Evolutionary conservation across 2,113 vertebrate genomes (phyloP).

Genomic region (Marmota flaviventris): DNA sequence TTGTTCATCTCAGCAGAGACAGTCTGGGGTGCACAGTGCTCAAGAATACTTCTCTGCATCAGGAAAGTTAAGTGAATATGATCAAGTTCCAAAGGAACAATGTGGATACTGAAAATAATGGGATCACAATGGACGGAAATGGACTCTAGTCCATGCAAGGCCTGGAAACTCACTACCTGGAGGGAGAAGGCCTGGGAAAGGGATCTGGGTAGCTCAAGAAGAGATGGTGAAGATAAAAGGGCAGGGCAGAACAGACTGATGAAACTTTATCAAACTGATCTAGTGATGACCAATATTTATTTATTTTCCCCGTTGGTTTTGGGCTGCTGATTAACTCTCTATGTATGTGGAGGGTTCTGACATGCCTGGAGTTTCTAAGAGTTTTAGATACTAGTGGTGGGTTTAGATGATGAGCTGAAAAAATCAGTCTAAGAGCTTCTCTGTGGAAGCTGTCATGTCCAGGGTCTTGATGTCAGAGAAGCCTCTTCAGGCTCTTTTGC

Average conservation of each 20-base stretch:
- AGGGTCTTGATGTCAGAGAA: background rate
- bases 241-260: background rate
- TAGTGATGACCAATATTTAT: background rate
- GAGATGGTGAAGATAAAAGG: background rate
- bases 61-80: background rate
- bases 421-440: background rate
- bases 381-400: background rate
- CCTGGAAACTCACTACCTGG: background rate
- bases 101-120: background rate
- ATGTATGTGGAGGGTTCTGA: background rate
- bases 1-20: background rate
- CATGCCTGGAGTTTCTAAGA: background rate
- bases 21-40: background rate
- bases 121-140: background rate
- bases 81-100: background rate
- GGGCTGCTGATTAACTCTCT: background rate
- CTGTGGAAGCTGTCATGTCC: background rate
- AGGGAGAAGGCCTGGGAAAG: background rate
- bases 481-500: background rate
- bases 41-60: background rate
- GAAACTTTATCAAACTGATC: background rate
- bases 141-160: background rate
- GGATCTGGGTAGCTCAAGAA: background rate
- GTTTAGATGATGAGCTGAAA: background rate
- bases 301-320: background rate